Conservation (phyloP, 2,888 invertebrate genomes). For the Apotomis capreana region DNA sequence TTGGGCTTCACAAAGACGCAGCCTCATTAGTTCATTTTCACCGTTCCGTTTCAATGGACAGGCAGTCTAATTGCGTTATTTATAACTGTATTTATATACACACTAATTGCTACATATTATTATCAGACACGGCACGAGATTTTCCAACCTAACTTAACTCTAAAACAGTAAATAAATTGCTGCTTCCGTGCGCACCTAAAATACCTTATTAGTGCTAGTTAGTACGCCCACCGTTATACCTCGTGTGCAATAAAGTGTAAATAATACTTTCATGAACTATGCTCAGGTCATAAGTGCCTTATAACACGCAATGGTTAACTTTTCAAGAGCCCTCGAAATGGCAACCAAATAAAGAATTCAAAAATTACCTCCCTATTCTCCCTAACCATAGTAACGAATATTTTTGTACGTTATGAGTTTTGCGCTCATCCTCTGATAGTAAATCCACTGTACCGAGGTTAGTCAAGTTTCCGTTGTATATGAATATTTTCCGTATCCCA, state of each 20-base stretch:
- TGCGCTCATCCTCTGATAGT: slow-evolving; percentile 25
- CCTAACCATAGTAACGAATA: background rate
- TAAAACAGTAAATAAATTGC: background rate
- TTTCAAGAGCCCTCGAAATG: slow-evolving; percentile 4
- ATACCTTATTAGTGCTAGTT: slow-evolving; percentile 15
- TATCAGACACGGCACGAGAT: background rate
- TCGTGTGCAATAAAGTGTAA: slow-evolving; percentile 27
- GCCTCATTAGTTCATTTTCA: too few species aligned
- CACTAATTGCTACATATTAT: background rate
- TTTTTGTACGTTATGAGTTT: slow-evolving; percentile 15
- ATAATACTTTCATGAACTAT: slow-evolving; percentile 30
- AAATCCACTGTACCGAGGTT: slow-evolving; percentile 15
- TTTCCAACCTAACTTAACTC: background rate
- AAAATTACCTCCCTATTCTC: slow-evolving; percentile 5
- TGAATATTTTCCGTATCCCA: slow-evolving; percentile 19
- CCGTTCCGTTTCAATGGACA: too few species aligned
- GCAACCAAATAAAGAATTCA: slow-evolving; percentile 19
- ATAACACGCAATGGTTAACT: slow-evolving; percentile 34
- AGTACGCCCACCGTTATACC: slow-evolving; percentile 12
- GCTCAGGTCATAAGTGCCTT: slow-evolving; percentile 25
- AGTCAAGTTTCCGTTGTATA: slow-evolving; percentile 14
- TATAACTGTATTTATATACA: too few species aligned
- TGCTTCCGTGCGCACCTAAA: slow-evolving; percentile 26
- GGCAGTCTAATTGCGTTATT: too few species aligned
- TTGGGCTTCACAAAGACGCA: too few species aligned